Percentiles rank a stretch among this genome's conserved stretches.
Conservation (phyloP, 2,888 invertebrate species). For the Ditylenchus weischeri region DNA sequence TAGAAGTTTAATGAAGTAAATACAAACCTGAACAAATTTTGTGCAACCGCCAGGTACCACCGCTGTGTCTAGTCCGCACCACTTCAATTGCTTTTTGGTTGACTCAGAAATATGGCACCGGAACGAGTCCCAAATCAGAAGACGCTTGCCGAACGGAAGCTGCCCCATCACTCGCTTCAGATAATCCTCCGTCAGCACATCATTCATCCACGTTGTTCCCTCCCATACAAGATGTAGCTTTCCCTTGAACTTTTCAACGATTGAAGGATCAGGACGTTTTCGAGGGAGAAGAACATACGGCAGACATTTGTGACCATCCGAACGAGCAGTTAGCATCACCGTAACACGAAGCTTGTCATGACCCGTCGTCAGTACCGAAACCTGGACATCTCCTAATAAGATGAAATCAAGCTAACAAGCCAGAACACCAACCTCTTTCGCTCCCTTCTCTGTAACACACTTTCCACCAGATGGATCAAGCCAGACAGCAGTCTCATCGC, state of each 20-base stretch:
- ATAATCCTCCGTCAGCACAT: slow-evolving; percentile 15
- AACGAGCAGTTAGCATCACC: slow-evolving; percentile 35
- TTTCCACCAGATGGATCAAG: slow-evolving; percentile 20
- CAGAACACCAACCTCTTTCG: slow-evolving; percentile 28
- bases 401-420: no score
- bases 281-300: slow-evolving; percentile 34
- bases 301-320: slow-evolving; percentile 30
- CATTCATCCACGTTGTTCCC: slow-evolving; percentile 36
- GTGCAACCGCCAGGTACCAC: slow-evolving; percentile 41
- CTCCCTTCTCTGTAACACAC: slow-evolving; percentile 26
- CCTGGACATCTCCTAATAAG: background rate
- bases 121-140: slow-evolving; percentile 30
- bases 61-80: slow-evolving; percentile 22
- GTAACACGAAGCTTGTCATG: slow-evolving; percentile 41
- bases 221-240: slow-evolving; percentile 20
- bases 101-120: slow-evolving; percentile 28
- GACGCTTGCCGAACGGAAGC: slow-evolving; percentile 14
- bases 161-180: slow-evolving; percentile 9
- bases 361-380: slow-evolving; percentile 34
- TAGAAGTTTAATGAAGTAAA: no score
- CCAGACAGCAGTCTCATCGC: slow-evolving; percentile 22
- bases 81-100: slow-evolving; percentile 29
- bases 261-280: slow-evolving; percentile 23
- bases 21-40: slow-evolving; percentile 33
- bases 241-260: slow-evolving; percentile 28